Evolutionary conservation across 2,888 invertebrate species (phyloP).

Genomic region (Plagodis dolabraria): DNA sequence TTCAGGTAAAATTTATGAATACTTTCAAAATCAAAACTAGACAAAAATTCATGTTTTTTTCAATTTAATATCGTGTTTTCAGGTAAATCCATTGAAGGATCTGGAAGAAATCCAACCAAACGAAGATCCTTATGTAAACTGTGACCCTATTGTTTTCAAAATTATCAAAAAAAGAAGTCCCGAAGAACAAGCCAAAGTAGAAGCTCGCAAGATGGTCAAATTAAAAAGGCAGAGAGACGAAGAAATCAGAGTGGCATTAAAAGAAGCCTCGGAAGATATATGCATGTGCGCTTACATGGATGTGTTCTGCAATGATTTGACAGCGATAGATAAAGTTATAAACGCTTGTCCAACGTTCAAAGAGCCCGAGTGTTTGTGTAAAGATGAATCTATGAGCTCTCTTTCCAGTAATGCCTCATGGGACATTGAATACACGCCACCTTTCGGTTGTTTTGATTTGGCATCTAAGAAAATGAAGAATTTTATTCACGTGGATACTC

Average conservation of each 20-base stretch:
- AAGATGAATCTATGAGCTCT: constrained; percentile 71
- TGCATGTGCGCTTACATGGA: constrained; percentile 83
- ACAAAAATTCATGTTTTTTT: too few species aligned
- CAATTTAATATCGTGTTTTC: background rate
- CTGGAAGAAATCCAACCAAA: constrained; percentile 82
- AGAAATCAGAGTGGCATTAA: constrained; percentile 77
- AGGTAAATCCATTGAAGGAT: constrained; percentile 87
- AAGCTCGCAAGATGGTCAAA: constrained; percentile 82
- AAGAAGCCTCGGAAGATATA: constrained; percentile 73
- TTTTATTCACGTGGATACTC: constrained; percentile 86
- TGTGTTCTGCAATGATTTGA: constrained; percentile 74
- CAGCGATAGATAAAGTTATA: constrained; percentile 75
- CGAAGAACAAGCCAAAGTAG: constrained; percentile 80
- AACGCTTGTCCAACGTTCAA: constrained; percentile 77
- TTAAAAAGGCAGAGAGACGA: constrained; percentile 81
- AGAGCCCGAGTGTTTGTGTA: constrained; percentile 74
- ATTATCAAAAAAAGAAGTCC: constrained; percentile 86
- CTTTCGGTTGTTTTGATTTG: constrained; percentile 87
- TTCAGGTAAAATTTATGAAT: constrained; percentile 69
- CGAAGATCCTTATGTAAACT: constrained; percentile 88
- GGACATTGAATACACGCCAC: constrained; percentile 89
- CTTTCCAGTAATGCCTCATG: constrained; percentile 86
- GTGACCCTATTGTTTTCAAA: constrained; percentile 88
- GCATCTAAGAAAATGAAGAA: constrained; percentile 76
- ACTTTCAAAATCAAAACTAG: too few species aligned